Evolutionary conservation across 2,797 vertebrate genomes (phyloP).

Genomic region (Myotis planiceps): DNA sequence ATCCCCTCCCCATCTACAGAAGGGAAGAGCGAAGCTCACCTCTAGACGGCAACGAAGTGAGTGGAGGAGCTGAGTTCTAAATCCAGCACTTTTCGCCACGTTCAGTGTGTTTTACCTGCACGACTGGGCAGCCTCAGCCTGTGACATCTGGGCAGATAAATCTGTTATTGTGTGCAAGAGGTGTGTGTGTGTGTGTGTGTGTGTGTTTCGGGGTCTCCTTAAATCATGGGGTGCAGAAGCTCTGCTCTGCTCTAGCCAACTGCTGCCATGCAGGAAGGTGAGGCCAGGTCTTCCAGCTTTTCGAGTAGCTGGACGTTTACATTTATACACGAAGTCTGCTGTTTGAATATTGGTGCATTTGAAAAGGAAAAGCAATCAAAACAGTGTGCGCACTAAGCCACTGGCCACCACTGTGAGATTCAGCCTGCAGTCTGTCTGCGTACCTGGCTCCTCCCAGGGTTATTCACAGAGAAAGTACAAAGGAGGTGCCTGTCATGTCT

Average conservation of each 20-base stretch:
- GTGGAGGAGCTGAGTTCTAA: background rate
- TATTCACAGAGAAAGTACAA: background rate
- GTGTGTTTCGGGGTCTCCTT: background rate
- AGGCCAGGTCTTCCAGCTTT: background rate
- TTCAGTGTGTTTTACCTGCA: background rate
- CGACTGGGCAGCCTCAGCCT: background rate
- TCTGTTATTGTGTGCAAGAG: background rate
- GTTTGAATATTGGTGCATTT: background rate
- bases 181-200: background rate
- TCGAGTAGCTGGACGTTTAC: background rate
- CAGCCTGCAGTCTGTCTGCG: background rate
- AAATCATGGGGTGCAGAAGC: background rate
- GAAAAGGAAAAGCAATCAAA: slow-evolving; percentile 8
- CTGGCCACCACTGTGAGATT: background rate
- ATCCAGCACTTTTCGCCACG: background rate
- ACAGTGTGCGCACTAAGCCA: background rate
- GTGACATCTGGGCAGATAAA: background rate
- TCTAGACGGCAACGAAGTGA: rapidly evolving
- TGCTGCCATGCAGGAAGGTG: background rate
- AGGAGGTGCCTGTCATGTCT: background rate
- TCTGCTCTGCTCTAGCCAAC: background rate
- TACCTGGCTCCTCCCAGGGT: background rate
- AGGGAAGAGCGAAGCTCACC: background rate
- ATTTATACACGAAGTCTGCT: background rate
- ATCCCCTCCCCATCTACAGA: rapidly evolving